Conservation (phyloP, 2,888 invertebrate species). For the Sabatieria punctata region DNA sequence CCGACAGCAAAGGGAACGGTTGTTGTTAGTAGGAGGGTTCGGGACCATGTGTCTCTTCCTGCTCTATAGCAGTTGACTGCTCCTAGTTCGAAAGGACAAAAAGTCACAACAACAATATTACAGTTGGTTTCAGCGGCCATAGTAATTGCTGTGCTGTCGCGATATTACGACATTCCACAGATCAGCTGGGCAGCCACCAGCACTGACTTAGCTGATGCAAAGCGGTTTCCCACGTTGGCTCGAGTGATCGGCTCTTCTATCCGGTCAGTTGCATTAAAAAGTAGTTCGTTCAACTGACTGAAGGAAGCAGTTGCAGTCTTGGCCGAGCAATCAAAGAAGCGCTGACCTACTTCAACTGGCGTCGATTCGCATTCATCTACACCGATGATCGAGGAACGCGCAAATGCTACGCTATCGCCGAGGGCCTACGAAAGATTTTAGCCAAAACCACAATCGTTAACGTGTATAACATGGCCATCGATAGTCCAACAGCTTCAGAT, state of each 20-base stretch:
- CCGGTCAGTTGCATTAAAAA: background rate
- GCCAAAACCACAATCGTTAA: conserved; percentile 1
- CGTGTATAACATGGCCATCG: conserved; percentile 6
- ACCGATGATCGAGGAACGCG: conserved; percentile 5
- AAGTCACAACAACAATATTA: too few species aligned
- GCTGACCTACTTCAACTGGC: conserved; percentile 6
- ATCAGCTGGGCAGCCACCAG: too few species aligned
- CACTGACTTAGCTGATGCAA: background rate
- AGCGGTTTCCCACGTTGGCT: conserved; percentile 1
- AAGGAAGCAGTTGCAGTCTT: conserved; percentile 1
- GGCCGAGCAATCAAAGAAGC: conserved; percentile 6
- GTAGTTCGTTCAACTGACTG: too few species aligned
- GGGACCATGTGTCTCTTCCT: too few species aligned
- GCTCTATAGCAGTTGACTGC: too few species aligned
- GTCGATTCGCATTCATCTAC: conserved; percentile 2
- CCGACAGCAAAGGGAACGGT: too few species aligned
- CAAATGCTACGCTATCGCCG: conserved; percentile 7
- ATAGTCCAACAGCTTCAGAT: background rate
- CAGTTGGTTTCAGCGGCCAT: conserved; percentile 1
- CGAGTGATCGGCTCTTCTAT: conserved; percentile 6
- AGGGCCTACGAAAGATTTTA: conserved; percentile 6
- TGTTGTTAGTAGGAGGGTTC: too few species aligned
- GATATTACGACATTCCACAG: too few species aligned
- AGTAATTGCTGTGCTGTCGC: conserved; percentile 6
- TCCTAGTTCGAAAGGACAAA: too few species aligned